Evolutionary conservation across 2,797 vertebrate species (phyloP), one percentile per base, ranked within the genome.

Genomic region (Crocidura indochinensis): DNA sequence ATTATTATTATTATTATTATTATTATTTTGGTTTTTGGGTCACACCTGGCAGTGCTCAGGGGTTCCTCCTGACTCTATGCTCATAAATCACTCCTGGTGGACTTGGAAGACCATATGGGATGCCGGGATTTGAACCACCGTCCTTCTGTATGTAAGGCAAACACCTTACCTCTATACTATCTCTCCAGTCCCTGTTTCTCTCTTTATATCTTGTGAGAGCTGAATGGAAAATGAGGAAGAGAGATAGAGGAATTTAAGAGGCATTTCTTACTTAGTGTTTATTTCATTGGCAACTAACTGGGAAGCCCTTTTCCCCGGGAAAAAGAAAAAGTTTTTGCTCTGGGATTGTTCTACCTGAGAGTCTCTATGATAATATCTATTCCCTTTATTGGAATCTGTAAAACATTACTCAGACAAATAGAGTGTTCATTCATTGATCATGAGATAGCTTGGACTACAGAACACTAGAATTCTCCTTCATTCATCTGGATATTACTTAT

Each of bases 231-330:
- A 72, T 0, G 17, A 86, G 51, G 46, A 71, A 51, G 64, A 84
- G 49, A 60, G 44, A 51, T 10, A 1, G 6, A 73, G 12, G 49
- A 47, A 64, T 76, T 69, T 60, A 47, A 51, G 71, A 72, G 14
- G 74, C 44, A 69, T 31, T 47, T 91, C 89, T 47, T 73, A 26
- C 71, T 62, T 53, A 64, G 60, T 79, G 22, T 84, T 92, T 73
- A 19, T 17, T 64, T 72, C 22, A 29, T 17, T 56, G 93, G 29
- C 17, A 20, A 6, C 2, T 8, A 20, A 6, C 2, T 8, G 47
- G 29, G 53, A 73, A 29, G 8, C 9, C 26, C 64, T 91, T 46
- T 60, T 65, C 4, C 19, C 20, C 56, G 7, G 56, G 56, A 12
- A 14, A 47, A 75, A 12, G 11, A 47, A 75, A 44, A 79, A 11